phyloP scores from a whole-genome alignment of 2,797 vertebrate species.

The Acanthurus leucopareius region DNA sequence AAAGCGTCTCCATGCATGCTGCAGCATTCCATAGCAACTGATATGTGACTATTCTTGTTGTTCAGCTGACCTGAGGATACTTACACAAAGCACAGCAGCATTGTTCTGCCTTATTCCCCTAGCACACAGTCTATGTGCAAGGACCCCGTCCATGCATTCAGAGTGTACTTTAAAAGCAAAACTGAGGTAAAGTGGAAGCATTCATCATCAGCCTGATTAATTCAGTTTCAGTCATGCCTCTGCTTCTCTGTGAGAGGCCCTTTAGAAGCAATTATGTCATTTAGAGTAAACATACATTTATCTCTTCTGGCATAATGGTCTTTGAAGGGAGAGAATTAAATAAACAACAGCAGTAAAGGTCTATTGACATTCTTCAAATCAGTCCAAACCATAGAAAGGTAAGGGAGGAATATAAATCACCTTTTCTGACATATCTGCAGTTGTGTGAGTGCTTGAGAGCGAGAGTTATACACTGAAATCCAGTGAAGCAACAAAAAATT shows the following conservation, averaged over 20 bases:
- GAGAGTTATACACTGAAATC: background rate
- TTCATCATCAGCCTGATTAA: conserved; percentile 62
- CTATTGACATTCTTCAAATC: background rate
- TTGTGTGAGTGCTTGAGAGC: background rate
- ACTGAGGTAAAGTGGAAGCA: conserved; percentile 44
- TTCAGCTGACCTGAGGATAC: conserved; percentile 30
- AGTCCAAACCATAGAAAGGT: background rate
- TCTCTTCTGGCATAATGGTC: conserved; percentile 60
- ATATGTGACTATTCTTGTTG: conserved; percentile 1
- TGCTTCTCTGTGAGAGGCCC: conserved; percentile 50
- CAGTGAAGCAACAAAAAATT: background rate
- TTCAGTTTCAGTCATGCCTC: conserved; percentile 60
- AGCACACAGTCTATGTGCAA: conserved; percentile 4
- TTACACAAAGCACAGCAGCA: conserved; percentile 20
- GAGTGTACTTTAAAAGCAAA: conserved; percentile 51
- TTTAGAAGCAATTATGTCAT: conserved; percentile 67
- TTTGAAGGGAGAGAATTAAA: conserved; percentile 36
- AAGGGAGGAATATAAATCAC: background rate
- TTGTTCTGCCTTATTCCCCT: background rate
- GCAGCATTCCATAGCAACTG: background rate
- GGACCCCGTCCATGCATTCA: conserved; percentile 11
- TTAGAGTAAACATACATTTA: conserved; percentile 60
- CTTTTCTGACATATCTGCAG: background rate
- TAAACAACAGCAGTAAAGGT: conserved; percentile 2
- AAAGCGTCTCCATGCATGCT: background rate